These are phyloP conservation scores for Cosmorhoe ocellata DNA, from an alignment of 2,888 invertebrate species.

Conservation along the genomic window DNA sequence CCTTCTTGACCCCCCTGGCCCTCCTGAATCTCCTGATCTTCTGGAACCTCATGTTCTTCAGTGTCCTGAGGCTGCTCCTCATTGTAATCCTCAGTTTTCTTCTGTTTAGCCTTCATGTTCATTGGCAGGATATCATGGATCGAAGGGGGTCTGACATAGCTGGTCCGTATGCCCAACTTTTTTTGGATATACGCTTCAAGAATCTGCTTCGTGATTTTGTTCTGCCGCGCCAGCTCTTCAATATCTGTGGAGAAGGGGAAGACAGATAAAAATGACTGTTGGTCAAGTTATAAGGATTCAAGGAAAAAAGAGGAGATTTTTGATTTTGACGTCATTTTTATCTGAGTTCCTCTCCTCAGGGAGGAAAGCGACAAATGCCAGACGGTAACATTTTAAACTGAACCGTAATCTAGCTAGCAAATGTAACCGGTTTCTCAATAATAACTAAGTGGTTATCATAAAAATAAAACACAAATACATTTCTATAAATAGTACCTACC, in stretches of 20 bases:
- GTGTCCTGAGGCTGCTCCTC: slow-evolving; percentile 19
- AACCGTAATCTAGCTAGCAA: too few species aligned
- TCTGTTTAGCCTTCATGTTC: slow-evolving; percentile 45
- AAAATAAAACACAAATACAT: too few species aligned
- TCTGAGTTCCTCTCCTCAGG: slow-evolving; percentile 70
- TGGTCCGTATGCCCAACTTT: slow-evolving; percentile 83
- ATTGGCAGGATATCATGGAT: slow-evolving; percentile 85
- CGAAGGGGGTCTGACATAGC: slow-evolving; percentile 79
- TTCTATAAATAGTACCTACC: too few species aligned
- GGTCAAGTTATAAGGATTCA: slow-evolving; percentile 33
- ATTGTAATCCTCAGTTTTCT: slow-evolving; percentile 32
- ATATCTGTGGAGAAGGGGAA: slow-evolving; percentile 76
- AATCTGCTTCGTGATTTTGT: slow-evolving; percentile 89
- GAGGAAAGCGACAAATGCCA: slow-evolving; percentile 5
- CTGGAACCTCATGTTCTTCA: slow-evolving; percentile 19
- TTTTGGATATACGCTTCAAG: slow-evolving; percentile 88
- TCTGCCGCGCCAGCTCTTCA: slow-evolving; percentile 87
- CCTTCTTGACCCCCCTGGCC: slow-evolving; percentile 2
- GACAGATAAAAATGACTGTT: slow-evolving; percentile 80
- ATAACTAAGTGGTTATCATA: not conserved
- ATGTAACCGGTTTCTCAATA: too few species aligned
- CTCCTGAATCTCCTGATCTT: slow-evolving; percentile 23
- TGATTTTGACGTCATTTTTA: slow-evolving; percentile 75
- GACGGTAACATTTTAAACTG: not conserved
- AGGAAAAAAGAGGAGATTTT: slow-evolving; percentile 35